A percentile compares a stretch with the other conserved stretches of the same genome.
phyloP scores from a whole-genome alignment of 2,888 invertebrate genomes.

The Microctonus hyperodae region DNA sequence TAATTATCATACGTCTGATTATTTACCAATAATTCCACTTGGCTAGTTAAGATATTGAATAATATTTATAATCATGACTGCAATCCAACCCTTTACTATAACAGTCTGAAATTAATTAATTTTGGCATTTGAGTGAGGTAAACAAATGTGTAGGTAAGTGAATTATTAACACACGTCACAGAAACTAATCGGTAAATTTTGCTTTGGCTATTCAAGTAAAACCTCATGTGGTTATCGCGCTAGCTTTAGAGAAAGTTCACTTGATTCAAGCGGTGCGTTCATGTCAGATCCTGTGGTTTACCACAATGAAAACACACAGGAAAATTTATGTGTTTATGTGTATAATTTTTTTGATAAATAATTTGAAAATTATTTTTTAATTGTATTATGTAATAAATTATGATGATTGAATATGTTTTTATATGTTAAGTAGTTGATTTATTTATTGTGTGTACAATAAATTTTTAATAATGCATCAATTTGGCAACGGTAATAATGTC shows the following conservation, averaged over 20 bases:
- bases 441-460: neutral
- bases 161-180: neutral
- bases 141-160: neutral
- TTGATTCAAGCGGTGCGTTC: conserved; percentile 5
- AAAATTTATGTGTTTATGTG: neutral
- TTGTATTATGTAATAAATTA: neutral
- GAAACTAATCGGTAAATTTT: conserved; percentile 3
- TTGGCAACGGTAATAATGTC: neutral
- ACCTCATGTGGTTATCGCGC: neutral
- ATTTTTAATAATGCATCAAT: neutral
- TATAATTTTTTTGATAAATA: too few relatives aligned
- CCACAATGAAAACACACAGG: neutral
- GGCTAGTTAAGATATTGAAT: too few relatives aligned
- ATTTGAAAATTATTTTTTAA: neutral
- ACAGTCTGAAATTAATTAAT: too few relatives aligned
- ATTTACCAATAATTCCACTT: too few relatives aligned
- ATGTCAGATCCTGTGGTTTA: neutral
- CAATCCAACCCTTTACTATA: too few relatives aligned
- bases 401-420: neutral
- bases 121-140: too few relatives aligned
- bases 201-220: neutral
- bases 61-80: too few relatives aligned
- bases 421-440: neutral
- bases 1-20: too few relatives aligned
- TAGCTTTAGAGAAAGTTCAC: neutral